Evolutionary conservation across 2,797 vertebrate species (phyloP).

Genomic region (Etheostoma perlongum): DNA sequence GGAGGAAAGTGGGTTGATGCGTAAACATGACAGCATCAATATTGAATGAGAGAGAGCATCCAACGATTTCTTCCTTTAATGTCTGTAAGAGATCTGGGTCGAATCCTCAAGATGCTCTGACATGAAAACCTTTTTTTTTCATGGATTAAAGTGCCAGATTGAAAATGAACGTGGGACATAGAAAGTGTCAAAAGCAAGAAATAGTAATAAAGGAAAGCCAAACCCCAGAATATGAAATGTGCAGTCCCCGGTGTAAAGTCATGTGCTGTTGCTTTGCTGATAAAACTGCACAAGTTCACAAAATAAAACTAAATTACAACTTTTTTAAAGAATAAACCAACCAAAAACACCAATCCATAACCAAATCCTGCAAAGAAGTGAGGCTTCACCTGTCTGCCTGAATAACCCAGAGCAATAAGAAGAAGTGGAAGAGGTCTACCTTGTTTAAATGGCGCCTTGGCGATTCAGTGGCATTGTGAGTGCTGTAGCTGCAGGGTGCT

Average conservation of each 20-base stretch:
- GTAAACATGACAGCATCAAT: constrained; percentile 81
- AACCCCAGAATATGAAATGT: background rate
- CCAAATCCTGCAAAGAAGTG: background rate
- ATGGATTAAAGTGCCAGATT: constrained; percentile 36
- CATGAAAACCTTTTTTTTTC: constrained; percentile 39
- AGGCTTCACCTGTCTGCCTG: background rate
- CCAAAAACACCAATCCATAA: background rate
- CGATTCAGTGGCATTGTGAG: constrained; percentile 72
- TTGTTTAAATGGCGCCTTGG: constrained; percentile 67
- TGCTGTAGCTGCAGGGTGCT: constrained; percentile 73
- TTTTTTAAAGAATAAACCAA: background rate
- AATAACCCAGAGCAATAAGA: constrained; percentile 9
- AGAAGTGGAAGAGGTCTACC: constrained; percentile 74
- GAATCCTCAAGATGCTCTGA: constrained; percentile 58
- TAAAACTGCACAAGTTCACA: background rate
- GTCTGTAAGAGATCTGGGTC: constrained; percentile 74
- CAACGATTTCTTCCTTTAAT: constrained; percentile 68
- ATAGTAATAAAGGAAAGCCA: background rate
- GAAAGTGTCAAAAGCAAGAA: constrained; percentile 27
- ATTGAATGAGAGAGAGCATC: constrained; percentile 76
- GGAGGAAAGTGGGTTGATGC: constrained; percentile 76
- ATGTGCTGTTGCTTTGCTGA: background rate
- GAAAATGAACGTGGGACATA: constrained; percentile 27
- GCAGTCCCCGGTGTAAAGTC: constrained; percentile 2
- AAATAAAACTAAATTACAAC: background rate